Percentiles rank a stretch among this genome's conserved stretches.
Evolutionary conservation across 2,113 vertebrate genomes (phyloP).

Genomic region (Microtus oregoni): DNA sequence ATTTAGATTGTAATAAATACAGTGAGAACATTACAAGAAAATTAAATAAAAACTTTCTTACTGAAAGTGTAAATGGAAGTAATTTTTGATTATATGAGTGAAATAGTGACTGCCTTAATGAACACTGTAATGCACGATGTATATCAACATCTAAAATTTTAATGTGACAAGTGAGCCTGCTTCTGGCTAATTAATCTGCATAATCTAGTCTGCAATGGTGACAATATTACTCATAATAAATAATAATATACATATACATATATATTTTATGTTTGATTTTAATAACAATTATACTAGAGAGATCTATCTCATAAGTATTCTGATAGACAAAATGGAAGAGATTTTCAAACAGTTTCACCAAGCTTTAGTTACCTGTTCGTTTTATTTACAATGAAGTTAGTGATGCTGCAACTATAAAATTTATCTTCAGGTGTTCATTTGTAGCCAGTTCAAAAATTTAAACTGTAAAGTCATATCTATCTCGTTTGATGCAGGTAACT

Average conservation of each 20-base stretch:
- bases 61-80: background rate
- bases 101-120: slow-evolving; percentile 17
- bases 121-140: background rate
- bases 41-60: slow-evolving; percentile 19
- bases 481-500: background rate
- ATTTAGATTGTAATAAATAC: background rate
- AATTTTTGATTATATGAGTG: slow-evolving; percentile 1
- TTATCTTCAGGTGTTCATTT: background rate
- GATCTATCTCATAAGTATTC: background rate
- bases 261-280: slow-evolving; percentile 19
- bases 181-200: slow-evolving; percentile 39
- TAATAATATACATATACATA: background rate
- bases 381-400: slow-evolving; percentile 5
- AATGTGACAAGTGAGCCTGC: background rate
- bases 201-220: slow-evolving; percentile 31
- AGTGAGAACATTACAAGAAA: background rate
- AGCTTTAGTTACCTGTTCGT: slow-evolving; percentile 28
- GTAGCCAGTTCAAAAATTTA: background rate
- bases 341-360: slow-evolving; percentile 35
- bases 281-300: slow-evolving; percentile 16
- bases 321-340: slow-evolving; percentile 1
- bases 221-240: background rate
- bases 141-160: slow-evolving; percentile 39
- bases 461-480: background rate
- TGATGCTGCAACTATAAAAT: background rate